Conservation (phyloP, 2,797 vertebrate genomes). For the Fistularia tabacaria region DNA sequence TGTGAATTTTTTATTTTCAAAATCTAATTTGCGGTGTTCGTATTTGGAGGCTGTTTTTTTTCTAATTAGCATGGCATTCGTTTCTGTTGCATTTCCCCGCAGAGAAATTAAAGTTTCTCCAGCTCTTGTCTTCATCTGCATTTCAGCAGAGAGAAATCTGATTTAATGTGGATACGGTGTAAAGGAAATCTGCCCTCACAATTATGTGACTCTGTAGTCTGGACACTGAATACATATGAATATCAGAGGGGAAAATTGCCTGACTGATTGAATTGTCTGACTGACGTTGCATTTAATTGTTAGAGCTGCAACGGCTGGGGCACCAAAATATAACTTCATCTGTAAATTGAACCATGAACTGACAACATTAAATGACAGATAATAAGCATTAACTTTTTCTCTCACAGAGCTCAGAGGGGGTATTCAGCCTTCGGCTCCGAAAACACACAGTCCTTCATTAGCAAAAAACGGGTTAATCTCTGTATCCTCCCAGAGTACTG, state of each 20-base stretch:
- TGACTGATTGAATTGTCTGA: no score
- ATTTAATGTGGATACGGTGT: constrained; percentile 19
- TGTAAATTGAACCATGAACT: no score
- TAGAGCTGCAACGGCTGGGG: background rate
- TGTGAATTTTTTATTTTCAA: background rate
- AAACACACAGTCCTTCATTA: no score
- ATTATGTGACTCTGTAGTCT: constrained; percentile 13
- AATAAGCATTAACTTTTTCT: no score
- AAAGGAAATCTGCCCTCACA: constrained; percentile 24
- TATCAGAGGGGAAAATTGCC: background rate
- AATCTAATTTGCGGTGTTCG: constrained; percentile 12
- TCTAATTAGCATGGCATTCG: constrained; percentile 1
- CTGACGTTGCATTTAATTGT: background rate
- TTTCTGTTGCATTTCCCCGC: constrained; percentile 4
- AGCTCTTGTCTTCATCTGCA: constrained; percentile 28
- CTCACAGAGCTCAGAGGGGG: no score
- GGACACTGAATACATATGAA: constrained; percentile 31
- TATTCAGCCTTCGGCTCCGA: no score
- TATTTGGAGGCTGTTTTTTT: constrained; percentile 14
- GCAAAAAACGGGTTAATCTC: no score
- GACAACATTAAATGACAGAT: no score
- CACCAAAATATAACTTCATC: no score
- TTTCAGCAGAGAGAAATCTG: constrained; percentile 19
- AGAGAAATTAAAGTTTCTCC: constrained; percentile 27
- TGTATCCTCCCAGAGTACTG: no score